These are phyloP conservation scores for Crocidura indochinensis DNA, from an alignment of 2,797 vertebrate genomes.

Conservation along the genomic window DNA sequence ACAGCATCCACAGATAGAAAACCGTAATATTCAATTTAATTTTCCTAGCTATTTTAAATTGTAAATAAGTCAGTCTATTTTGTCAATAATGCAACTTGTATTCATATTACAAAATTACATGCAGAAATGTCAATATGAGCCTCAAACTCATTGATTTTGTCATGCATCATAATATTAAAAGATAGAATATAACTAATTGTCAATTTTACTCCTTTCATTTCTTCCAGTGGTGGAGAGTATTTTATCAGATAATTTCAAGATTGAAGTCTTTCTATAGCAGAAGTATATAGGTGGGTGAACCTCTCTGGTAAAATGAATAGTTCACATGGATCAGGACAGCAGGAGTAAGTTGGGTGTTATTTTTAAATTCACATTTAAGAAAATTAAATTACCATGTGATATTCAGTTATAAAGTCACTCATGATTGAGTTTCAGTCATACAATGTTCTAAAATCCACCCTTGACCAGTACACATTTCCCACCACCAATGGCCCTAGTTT, in stretches of 20 bases:
- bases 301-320: slow-evolving; percentile 23
- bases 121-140: slow-evolving; percentile 57
- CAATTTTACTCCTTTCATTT: slow-evolving; percentile 19
- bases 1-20: slow-evolving; percentile 20
- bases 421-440: too few relatives aligned
- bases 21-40: slow-evolving; percentile 60
- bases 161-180: slow-evolving; percentile 52
- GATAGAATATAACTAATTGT: slow-evolving; percentile 37
- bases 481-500: too few relatives aligned
- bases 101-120: slow-evolving; percentile 61
- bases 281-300: slow-evolving; percentile 24
- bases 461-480: too few relatives aligned
- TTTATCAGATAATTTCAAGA: slow-evolving; percentile 64
- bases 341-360: too few relatives aligned
- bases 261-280: background rate
- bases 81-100: slow-evolving; percentile 67
- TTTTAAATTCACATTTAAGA: too few relatives aligned
- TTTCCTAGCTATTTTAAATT: slow-evolving; percentile 54
- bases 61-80: slow-evolving; percentile 62
- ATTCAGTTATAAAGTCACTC: too few relatives aligned
- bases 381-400: too few relatives aligned
- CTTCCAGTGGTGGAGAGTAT: background rate
- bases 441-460: too few relatives aligned
- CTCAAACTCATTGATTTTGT: slow-evolving; percentile 58
- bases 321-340: slow-evolving; percentile 20